Base-by-base conservation (phyloP, 1,140 invertebrate genomes). In the Theocolax elegans region DNA sequence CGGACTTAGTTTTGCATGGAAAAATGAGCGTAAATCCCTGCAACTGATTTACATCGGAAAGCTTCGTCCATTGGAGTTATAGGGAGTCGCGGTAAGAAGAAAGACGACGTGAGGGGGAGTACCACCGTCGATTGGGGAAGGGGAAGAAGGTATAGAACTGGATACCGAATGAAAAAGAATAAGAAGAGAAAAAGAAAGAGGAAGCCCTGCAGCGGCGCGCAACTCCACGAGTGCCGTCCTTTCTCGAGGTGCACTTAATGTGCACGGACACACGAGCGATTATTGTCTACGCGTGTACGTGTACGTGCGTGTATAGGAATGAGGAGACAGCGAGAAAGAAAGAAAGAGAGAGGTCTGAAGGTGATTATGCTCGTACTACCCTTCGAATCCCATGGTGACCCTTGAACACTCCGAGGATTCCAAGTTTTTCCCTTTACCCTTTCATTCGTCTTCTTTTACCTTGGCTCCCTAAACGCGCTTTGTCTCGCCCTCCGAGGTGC, bases 1-100 rank as follows among this genome's bases (percentile, higher is more conserved):
- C 31, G 10, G 31, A 35, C 31, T 35, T 35, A 6, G 10, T 35
- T 35, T 38, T 21, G n/a, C 53, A 31, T 48, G 31, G 21, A 40
- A 51, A 64, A 51, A 64, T 51, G 62, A 19, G 48, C 35, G 29
- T 64, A 64, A 53, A 35, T 64, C 31, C 35, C 62, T 27, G 48
- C 40, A 42, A 42, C 48, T 54, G 63, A 54, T 54, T 65, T 54
- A 54, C 48, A 65, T 54, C 15, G 10, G 25, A 29, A 40, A n/a
- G 27, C 17, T 19, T 3, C 21, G 56, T 31, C 19, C n/a, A n/a
- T n/a, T n/a, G n/a, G n/a, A n/a, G 3, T 3, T 15, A n/a, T 44
- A 44, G 17, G 10, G 21, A 35, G 29, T 29, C 19, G 46, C 13
- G 23, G 19, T n/a, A n/a, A 21, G 23, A 21, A 48, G 46, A n/a